phyloP scores from a whole-genome alignment of 2,888 invertebrate species.

The Cosmia trapezina region DNA sequence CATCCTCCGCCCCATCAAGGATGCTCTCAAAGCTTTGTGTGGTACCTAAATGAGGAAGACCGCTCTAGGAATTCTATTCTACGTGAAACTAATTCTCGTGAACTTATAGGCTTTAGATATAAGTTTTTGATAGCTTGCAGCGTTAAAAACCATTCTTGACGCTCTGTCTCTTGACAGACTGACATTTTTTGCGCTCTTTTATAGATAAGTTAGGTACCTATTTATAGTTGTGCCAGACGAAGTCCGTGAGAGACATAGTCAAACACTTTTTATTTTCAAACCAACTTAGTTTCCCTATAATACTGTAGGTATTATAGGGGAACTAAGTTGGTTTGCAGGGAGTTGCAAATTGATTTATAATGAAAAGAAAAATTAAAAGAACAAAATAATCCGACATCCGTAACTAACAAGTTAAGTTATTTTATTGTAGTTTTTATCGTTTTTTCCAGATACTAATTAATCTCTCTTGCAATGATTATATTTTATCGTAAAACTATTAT shows the following conservation, averaged over 20 bases:
- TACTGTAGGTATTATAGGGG: no score
- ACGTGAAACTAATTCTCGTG: background rate
- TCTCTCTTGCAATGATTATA: conserved; percentile 1
- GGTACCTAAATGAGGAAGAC: background rate
- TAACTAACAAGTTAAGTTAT: conserved; percentile 31
- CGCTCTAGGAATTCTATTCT: background rate
- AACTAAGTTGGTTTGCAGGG: no score
- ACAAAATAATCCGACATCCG: conserved; percentile 16
- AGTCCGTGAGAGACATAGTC: background rate
- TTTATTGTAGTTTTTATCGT: conserved; percentile 25
- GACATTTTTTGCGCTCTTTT: background rate
- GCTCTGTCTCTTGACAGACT: conserved; percentile 14
- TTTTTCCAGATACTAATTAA: conserved; percentile 24
- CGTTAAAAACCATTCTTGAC: background rate
- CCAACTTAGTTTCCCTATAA: no score
- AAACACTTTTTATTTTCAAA: background rate
- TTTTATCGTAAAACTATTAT: conserved; percentile 21
- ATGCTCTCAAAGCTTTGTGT: background rate
- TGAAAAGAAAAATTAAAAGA: conserved; percentile 5
- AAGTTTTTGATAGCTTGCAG: background rate
- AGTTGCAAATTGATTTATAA: conserved; percentile 14
- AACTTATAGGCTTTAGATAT: background rate
- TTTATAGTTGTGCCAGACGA: background rate
- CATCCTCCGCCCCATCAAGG: background rate
- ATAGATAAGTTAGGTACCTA: background rate